Conservation (phyloP, 2,888 invertebrate genomes). For the Calameuta filiformis region DNA sequence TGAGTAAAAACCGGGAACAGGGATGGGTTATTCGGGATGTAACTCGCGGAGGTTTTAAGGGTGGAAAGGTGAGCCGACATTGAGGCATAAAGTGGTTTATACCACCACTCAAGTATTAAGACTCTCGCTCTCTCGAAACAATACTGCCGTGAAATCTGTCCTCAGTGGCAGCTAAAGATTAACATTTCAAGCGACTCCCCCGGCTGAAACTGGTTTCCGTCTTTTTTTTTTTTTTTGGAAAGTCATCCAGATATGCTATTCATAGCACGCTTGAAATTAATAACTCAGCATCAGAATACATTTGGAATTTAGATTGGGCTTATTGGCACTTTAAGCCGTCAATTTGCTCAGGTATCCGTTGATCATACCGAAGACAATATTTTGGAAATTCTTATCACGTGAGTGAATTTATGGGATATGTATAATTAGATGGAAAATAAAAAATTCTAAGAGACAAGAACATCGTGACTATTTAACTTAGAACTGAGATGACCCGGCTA, state of each 20-base stretch:
- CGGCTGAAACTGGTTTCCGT: conserved; percentile 1
- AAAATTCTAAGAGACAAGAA: not conserved
- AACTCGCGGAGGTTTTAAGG: conserved; percentile 39
- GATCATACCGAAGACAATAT: not conserved
- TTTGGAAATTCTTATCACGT: not conserved
- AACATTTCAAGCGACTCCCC: conserved; percentile 19
- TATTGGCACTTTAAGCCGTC: not conserved
- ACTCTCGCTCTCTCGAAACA: conserved; percentile 35
- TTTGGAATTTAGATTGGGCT: conserved; percentile 31
- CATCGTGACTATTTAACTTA: not conserved
- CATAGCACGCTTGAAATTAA: conserved; percentile 18
- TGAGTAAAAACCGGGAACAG: conserved; percentile 27
- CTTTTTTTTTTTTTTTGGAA: not conserved
- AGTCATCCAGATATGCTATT: conserved; percentile 13
- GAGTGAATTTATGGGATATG: not conserved
- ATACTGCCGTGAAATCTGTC: conserved; percentile 23
- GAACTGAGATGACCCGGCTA: not conserved
- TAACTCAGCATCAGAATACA: conserved; percentile 24
- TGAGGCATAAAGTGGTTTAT: conserved; percentile 54
- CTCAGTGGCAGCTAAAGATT: conserved; percentile 23
- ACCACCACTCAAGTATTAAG: conserved; percentile 48
- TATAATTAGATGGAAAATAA: not conserved
- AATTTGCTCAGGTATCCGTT: not conserved
- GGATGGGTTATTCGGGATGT: conserved; percentile 22
- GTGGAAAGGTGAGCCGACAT: conserved; percentile 24